A percentile compares a stretch with the other conserved stretches of the same genome.
These are phyloP conservation scores for Cephus spinipes DNA, from an alignment of 2,888 invertebrate species.

Conservation along the genomic window DNA sequence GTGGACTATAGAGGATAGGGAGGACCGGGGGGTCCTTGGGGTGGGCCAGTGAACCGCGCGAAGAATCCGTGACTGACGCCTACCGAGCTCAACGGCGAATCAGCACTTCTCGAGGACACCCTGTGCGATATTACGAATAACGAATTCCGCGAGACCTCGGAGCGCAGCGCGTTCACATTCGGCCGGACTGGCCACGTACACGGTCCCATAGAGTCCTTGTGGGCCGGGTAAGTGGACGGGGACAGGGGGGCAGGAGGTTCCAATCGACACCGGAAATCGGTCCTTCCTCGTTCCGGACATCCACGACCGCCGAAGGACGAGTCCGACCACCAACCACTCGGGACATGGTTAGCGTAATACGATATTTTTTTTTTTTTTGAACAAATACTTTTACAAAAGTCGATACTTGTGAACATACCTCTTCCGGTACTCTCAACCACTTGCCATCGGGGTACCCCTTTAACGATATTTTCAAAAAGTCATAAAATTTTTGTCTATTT, in stretches of 20 bases:
- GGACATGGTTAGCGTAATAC: slow-evolving; percentile 11
- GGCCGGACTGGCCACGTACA: not conserved
- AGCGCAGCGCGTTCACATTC: not conserved
- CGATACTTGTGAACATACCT: not conserved
- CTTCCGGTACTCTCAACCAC: not conserved
- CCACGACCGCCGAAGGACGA: not conserved
- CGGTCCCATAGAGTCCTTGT: not conserved
- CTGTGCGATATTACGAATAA: not conserved
- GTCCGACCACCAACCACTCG: not conserved
- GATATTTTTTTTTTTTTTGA: slow-evolving; percentile 18
- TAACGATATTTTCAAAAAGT: not conserved
- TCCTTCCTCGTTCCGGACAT: not conserved
- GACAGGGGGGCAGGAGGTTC: not conserved
- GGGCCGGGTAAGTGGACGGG: not conserved
- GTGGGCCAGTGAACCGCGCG: slow-evolving; percentile 49
- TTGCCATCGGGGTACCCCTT: not conserved
- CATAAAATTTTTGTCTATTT: not conserved
- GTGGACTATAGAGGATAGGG: not conserved
- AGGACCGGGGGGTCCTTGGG: slow-evolving; percentile 41
- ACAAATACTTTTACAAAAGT: slow-evolving; percentile 17
- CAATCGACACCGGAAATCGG: not conserved
- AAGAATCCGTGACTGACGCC: slow-evolving; percentile 13
- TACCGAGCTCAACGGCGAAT: not conserved
- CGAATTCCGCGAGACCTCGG: not conserved
- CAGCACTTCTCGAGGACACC: not conserved